These are phyloP conservation scores for Dilophus febrilis DNA, from an alignment of 2,888 invertebrate genomes.

Conservation along the genomic window DNA sequence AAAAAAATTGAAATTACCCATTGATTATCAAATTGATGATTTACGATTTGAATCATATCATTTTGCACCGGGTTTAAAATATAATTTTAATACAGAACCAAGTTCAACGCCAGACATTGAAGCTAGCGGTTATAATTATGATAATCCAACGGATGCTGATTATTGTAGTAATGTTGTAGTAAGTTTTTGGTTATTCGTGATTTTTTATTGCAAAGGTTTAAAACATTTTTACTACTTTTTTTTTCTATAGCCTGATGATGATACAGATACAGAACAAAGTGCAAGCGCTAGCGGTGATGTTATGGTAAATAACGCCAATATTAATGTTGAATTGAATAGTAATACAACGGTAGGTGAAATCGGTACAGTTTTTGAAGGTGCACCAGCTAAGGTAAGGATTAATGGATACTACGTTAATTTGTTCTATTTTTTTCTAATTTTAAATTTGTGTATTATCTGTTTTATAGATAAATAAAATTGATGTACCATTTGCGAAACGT, in stretches of 20 bases:
- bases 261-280: slow-evolving; percentile 11
- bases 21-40: slow-evolving; percentile 20
- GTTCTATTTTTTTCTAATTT: no score
- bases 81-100: background rate
- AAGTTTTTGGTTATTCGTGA: slow-evolving; percentile 8
- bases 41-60: slow-evolving; percentile 19
- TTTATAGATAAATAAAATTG: slow-evolving; percentile 46
- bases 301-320: background rate
- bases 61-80: slow-evolving; percentile 17
- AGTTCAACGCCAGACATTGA: slow-evolving; percentile 19
- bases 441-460: slow-evolving; percentile 5
- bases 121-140: slow-evolving; percentile 33
- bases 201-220: slow-evolving; percentile 3
- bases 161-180: slow-evolving; percentile 31
- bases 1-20: slow-evolving; percentile 25
- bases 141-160: slow-evolving; percentile 36
- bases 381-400: slow-evolving; percentile 35
- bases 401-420: slow-evolving; percentile 3
- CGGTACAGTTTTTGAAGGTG: slow-evolving; percentile 43
- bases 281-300: slow-evolving; percentile 27
- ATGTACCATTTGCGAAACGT: slow-evolving; percentile 62
- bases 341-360: slow-evolving; percentile 25
- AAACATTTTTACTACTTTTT: slow-evolving; percentile 1
- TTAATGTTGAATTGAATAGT: background rate
- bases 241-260: slow-evolving; percentile 10